Evolutionary conservation across 2,113 vertebrate species (phyloP).

Genomic region (Sebastes fasciatus): DNA sequence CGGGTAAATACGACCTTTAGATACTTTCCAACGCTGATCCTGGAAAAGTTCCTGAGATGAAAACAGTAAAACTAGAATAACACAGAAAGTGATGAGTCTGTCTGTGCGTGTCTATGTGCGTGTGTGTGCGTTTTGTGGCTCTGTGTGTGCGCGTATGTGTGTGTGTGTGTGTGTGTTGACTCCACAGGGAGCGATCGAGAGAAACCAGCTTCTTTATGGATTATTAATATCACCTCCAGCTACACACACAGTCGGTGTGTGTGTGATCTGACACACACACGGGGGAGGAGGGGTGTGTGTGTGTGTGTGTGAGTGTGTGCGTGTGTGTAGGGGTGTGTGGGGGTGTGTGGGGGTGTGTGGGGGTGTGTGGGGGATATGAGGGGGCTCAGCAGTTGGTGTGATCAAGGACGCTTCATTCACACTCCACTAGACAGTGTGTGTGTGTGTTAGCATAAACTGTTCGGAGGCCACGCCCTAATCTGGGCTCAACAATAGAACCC

Average conservation of each 20-base stretch:
- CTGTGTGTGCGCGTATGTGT: conserved; percentile 17
- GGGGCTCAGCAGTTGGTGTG: conserved; percentile 56
- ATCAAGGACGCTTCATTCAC: conserved; percentile 71
- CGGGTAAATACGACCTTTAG: background rate
- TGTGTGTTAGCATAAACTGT: conserved; percentile 31
- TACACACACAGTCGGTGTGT: conserved; percentile 44
- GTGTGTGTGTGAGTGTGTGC: background rate
- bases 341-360: background rate
- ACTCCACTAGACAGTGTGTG: conserved; percentile 32
- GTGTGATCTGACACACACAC: conserved; percentile 35
- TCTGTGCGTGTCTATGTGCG: conserved; percentile 13
- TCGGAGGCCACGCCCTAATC: conserved; percentile 68
- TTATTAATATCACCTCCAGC: conserved; percentile 78
- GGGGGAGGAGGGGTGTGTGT: background rate
- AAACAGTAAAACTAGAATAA: background rate
- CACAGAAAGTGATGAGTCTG: background rate
- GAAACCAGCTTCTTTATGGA: conserved; percentile 74
- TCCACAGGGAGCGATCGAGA: conserved; percentile 63
- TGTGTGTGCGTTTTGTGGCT: background rate
- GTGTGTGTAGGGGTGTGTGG: background rate
- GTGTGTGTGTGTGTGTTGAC: conserved; percentile 22
- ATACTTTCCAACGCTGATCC: background rate
- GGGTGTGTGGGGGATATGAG: background rate
- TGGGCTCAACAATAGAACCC: conserved; percentile 60
- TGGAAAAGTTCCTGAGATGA: background rate